Conservation (phyloP, 2,888 invertebrate genomes). For the Biston betularia region DNA sequence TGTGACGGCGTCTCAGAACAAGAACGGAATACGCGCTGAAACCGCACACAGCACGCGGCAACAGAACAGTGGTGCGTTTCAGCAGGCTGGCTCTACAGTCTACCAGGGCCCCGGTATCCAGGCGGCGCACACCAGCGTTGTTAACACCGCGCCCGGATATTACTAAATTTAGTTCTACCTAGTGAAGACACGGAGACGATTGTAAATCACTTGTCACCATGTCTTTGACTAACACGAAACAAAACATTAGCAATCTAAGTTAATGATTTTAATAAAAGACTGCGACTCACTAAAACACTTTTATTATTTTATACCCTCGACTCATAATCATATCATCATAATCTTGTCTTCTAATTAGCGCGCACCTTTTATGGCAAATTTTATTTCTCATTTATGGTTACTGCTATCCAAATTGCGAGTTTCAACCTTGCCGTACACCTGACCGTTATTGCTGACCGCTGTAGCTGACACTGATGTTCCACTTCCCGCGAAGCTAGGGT, state of each 20-base stretch:
- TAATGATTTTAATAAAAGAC: conserved; percentile 58
- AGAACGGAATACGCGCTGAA: conserved; percentile 61
- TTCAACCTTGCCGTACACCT: conserved; percentile 64
- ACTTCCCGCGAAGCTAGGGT: conserved; percentile 54
- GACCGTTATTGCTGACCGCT: conserved; percentile 67
- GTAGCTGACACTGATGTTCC: conserved; percentile 55
- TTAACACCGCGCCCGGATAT: conserved; percentile 61
- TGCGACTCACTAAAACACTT: conserved; percentile 36
- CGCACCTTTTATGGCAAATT: neutral
- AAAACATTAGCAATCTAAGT: conserved; percentile 12
- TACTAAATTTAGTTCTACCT: conserved; percentile 55
- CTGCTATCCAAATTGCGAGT: conserved; percentile 57
- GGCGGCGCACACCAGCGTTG: conserved; percentile 67
- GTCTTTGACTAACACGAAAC: conserved; percentile 53
- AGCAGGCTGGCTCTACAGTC: conserved; percentile 68
- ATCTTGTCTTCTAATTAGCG: conserved; percentile 9
- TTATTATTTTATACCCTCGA: conserved; percentile 28
- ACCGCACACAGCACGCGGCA: conserved; percentile 68
- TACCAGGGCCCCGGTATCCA: conserved; percentile 69
- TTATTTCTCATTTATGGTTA: conserved; percentile 18
- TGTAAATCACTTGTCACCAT: conserved; percentile 67
- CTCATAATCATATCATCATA: conserved; percentile 9
- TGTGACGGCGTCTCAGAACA: conserved; percentile 66
- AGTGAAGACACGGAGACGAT: conserved; percentile 69
- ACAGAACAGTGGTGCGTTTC: conserved; percentile 58